Base-by-base conservation (phyloP, 2,797 vertebrate species). In the Dermochelys coriacea region DNA sequence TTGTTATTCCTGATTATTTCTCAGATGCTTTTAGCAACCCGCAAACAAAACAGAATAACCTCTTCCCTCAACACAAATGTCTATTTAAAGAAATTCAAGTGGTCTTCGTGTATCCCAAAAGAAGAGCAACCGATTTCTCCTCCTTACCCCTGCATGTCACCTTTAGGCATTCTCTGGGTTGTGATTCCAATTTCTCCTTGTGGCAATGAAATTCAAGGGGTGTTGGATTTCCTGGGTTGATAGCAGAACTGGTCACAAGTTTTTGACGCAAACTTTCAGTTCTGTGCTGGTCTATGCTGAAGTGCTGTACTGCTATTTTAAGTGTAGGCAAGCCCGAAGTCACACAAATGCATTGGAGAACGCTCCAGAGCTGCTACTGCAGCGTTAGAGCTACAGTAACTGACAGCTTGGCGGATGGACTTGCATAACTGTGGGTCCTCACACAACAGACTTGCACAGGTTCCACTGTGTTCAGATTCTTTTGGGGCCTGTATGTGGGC, bases 401-500 rank as follows among this genome's bases (percentile, higher is more conserved):
- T n/a, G 82, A 12, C 87, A 82, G 29, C 34, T 85, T 3, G 0
- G 82, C 21, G 64, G 82, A 61, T 86, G 88, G 89, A 81, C 94
- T 80, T 57, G 18, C 21, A 2, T 3, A 31, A 59, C 3, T 51
- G 29, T 27, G 19, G 54, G 88, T 8, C 91, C 45, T 64, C 64
- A 27, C 91, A 37, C 75, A 80, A 78, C 83, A 81, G 59, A 55
- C 37, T 91, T 45, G 51, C 64, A 25, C 3, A 3, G 1, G 14
- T 29, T 81, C 52, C 52, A 81, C n/a, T 93, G 59, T 90, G 51
- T 68, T 18, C 88, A 86, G 80, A 88, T 15, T 90, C 3, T 0
- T 83, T 90, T 82, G 93, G 80, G 91, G 71, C 77, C 80, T 88
- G 82, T 86, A 85, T 96, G 83, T 92, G 88, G 91, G 41, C 55